Evolutionary conservation across 1,140 invertebrate genomes (phyloP).

Genomic region (Neotoxoptera formosana): DNA sequence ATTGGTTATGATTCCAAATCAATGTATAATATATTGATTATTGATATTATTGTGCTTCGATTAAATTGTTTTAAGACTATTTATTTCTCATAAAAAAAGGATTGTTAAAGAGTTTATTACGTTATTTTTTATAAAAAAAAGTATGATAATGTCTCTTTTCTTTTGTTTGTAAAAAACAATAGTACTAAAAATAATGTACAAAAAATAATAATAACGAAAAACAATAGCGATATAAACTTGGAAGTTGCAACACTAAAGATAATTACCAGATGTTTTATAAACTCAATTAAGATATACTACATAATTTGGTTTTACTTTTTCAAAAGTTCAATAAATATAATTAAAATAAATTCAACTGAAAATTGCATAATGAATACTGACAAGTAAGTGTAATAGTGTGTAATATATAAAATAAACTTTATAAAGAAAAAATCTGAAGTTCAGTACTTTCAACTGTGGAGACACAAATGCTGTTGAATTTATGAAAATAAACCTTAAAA

Average conservation of each 20-base stretch:
- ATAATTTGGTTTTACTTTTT: neutral
- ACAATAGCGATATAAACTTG: conserved; percentile 14
- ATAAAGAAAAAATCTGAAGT: neutral
- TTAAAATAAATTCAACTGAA: neutral
- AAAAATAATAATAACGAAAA: neutral
- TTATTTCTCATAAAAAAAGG: neutral
- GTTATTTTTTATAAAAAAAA: neutral
- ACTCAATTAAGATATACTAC: neutral
- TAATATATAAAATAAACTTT: neutral
- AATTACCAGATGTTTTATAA: conserved; percentile 30
- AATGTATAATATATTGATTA: neutral
- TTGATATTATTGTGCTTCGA: neutral
- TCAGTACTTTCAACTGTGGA: neutral
- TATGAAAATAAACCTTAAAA: neutral
- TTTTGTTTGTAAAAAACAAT: conserved; percentile 10
- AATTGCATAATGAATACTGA: neutral
- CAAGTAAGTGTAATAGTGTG: neutral
- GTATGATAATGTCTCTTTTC: neutral
- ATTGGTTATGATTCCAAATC: neutral
- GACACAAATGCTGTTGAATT: neutral
- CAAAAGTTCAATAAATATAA: neutral
- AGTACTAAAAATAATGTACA: neutral
- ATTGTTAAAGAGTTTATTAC: neutral
- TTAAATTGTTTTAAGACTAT: neutral
- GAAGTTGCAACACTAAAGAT: neutral